Base-by-base conservation (phyloP, 2,888 invertebrate species). In the Orthosia cruda region DNA sequence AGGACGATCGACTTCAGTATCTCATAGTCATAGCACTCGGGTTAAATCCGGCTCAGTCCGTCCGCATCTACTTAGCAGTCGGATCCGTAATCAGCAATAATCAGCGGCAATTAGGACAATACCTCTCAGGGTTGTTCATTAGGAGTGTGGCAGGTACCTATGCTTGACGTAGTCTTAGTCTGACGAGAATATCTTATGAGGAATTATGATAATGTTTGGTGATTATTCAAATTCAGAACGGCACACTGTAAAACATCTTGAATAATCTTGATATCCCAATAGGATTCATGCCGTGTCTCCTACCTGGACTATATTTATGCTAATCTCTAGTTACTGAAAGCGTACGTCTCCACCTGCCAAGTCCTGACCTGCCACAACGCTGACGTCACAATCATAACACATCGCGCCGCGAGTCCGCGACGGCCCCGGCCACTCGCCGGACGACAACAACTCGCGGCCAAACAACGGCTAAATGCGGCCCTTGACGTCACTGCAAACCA, bases 301-400 rank as follows among this genome's bases (percentile, higher is more conserved):
- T 23, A 15, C 13, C 16, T 40, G 50, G 32, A 20, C 20, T 45
- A 26, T 12, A 7, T 74, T 55, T n/a, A 20, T 55, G 40, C 2
- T 40, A 18, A 32, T 26, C n/a, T 4, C 3, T 26, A 45, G 23
- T 20, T 45, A n/a, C n/a, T 18, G 54, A 26, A n/a, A 26, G 9
- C 20, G 49, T 49, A 9, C 26, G n/a, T 55, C 26, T 45, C 26
- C 49, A 45, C n/a, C 15, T 72, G 20, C n/a, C n/a, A 20, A 55
- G n/a, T 16, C 23, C 54, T 59, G 81, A 81, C 76, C 81, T 75
- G 45, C 63, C 76, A 20, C 69, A 63, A 69, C 63, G 11, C 12
- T 55, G 75, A 64, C 50, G 45, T 58, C 68, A 63, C 52, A 23
- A 20, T 58, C 68, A 63, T 49, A 23, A 20, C 47, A 40, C 45